A percentile compares a stretch with the other conserved stretches of the same genome.
phyloP scores from a whole-genome alignment of 1,140 invertebrate genomes.

The Drosophila littoralis region DNA sequence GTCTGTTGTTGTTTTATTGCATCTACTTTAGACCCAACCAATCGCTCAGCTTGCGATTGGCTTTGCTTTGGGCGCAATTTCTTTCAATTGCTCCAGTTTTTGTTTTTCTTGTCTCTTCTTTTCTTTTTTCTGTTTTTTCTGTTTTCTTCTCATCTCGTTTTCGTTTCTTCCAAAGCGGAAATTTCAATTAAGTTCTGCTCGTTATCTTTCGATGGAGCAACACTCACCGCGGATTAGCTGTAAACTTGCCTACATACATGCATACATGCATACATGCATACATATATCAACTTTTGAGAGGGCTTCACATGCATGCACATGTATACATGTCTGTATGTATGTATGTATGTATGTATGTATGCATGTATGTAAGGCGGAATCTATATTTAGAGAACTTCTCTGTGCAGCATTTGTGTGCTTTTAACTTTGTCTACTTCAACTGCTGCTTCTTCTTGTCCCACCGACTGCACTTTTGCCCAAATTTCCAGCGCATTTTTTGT shows the following conservation, averaged over 20 bases:
- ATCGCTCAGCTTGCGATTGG: conserved; percentile 38
- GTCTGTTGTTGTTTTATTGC: conserved; percentile 2
- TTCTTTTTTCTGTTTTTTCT: conserved; percentile 4
- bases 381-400: conserved; percentile 15
- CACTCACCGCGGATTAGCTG: too few relatives aligned
- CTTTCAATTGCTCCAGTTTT: conserved; percentile 72
- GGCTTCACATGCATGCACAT: not conserved
- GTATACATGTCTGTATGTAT: not conserved
- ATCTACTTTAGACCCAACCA: conserved; percentile 10
- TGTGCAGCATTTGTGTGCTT: conserved; percentile 18
- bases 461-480: conserved; percentile 42
- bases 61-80: conserved; percentile 62
- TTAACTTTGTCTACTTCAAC: conserved; percentile 9
- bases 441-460: not conserved
- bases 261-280: not conserved
- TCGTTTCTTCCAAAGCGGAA: conserved; percentile 64
- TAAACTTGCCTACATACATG: not conserved
- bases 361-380: not conserved
- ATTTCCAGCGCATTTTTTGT: conserved; percentile 60
- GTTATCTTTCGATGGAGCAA: too few relatives aligned
- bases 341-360: not conserved
- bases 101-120: not conserved
- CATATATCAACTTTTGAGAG: too few relatives aligned
- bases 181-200: conserved; percentile 71
- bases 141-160: not conserved